These are phyloP conservation scores for Mantis religiosa DNA, from an alignment of 2,888 invertebrate species.

Conservation along the genomic window DNA sequence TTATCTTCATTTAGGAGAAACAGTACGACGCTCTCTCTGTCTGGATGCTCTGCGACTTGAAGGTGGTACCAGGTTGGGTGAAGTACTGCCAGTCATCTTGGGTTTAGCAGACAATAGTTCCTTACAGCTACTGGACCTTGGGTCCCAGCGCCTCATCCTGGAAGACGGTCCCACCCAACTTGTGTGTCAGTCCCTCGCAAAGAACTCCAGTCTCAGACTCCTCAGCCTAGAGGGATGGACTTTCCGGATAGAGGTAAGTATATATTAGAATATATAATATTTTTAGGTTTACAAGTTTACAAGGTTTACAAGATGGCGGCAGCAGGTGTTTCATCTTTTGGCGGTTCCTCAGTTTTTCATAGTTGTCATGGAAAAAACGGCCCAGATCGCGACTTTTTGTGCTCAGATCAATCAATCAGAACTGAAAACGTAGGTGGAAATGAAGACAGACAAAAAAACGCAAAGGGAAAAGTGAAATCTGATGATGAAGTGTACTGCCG, in stretches of 20 bases:
- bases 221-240: slow-evolving; percentile 55
- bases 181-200: slow-evolving; percentile 47
- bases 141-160: slow-evolving; percentile 50
- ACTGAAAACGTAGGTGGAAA: too few relatives aligned
- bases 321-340: too few relatives aligned
- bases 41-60: slow-evolving; percentile 53
- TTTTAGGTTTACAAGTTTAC: too few relatives aligned
- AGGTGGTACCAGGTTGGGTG: slow-evolving; percentile 51
- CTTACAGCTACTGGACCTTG: slow-evolving; percentile 52
- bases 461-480: too few relatives aligned
- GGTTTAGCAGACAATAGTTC: slow-evolving; percentile 52
- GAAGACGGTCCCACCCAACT: slow-evolving; percentile 50
- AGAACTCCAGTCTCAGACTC: slow-evolving; percentile 48
- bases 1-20: slow-evolving; percentile 39
- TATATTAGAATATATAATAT: too few relatives aligned
- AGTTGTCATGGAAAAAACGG: too few relatives aligned
- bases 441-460: too few relatives aligned
- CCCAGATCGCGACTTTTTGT: too few relatives aligned
- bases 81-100: slow-evolving; percentile 52
- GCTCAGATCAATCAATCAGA: too few relatives aligned
- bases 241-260: slow-evolving; percentile 51
- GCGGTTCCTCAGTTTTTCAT: too few relatives aligned
- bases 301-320: too few relatives aligned
- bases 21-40: slow-evolving; percentile 49
- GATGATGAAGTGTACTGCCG: too few relatives aligned